Evolutionary conservation across 2,797 vertebrate genomes (phyloP), one percentile per base, ranked within the genome.

Genomic region (Simalia tracyae): DNA sequence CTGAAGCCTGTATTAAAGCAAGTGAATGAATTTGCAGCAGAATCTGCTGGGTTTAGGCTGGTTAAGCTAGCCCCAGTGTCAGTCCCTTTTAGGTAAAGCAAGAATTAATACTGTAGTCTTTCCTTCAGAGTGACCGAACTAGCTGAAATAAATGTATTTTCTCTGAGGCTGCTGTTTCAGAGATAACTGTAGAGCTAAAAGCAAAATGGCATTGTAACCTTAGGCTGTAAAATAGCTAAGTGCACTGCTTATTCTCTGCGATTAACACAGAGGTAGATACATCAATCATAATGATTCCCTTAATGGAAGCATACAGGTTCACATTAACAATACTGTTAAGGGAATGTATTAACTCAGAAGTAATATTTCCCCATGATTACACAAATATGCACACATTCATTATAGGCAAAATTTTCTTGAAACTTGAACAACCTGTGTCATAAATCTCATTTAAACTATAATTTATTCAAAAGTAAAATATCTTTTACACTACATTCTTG

Each of bases 111-210:
- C 17, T 76, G 11, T 1, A 87, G 46, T 3, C 88, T 50, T 1
- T 2, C 88, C 4, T 92, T 92, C 22, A 63, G 86, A 88, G 11
- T 88, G 2, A 1, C 1, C 81, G 42, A 93, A 90, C 2, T 31
- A 93, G 93, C 66, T 68, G 61, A 91, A 84, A 89, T 12, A 3
- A 95, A 17, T 68, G 9, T 50, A 42, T 87, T 81, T 81, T 42
- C 19, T 87, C 61, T 19, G 14, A 61, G 50, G 42, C 22, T n/a
- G 42, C 19, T 28, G 11, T 91, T 28, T 42, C 66, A 76, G 54
- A 50, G 42, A 91, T 81, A 87, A 60, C 10, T 31, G 24, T 31
- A 87, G 26, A 61, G 10, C 54, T 31, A 26, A 46, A 87, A 15
- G n/a, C 61, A 68, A 68, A 91, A 60, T 24, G 31, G 28, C 46